Base-by-base conservation (phyloP, 2,888 invertebrate genomes). In the Neelides folsomi region DNA sequence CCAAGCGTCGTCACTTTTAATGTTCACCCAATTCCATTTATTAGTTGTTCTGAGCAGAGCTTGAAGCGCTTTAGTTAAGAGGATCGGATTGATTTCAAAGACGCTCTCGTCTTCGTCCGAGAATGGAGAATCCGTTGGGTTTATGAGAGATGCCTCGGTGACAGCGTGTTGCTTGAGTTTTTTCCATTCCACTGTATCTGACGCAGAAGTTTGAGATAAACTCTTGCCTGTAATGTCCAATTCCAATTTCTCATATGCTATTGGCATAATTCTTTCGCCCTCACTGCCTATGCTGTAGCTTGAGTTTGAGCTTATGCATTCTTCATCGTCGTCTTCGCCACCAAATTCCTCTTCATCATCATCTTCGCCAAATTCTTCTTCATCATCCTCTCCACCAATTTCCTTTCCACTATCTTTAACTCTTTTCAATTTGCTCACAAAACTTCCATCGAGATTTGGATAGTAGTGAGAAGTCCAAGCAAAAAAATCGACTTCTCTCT, bases 391-490 rank as follows among this genome's bases (percentile, higher is more conserved):
- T 2, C 13, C 49, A 2, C 19, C 27, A 8, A 36, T 34, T 10
- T 12, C 9, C 18, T 46, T 35, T 27, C 36, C 44, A 36, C 34
- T 36, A 35, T 47, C 38, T 37, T 27, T n/a, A 16, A 43, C 19
- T 20, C 45, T 56, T 52, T 27, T 54, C 16, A 49, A 38, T 42
- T 52, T 55, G 53, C 36, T 62, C 57, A 59, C 60, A 60, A 19
- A 64, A 41, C 58, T 49, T 19, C 54, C 58, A 40, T 62, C 62
- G 8, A 58, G 55, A 7, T 62, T 53, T 35, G 55, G 58, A 9
- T 37, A 20, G 41, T 64, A 62, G 41, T 56, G 57, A 12, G 46
- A 41, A 1, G 56, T 59, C 36, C 58, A 45, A 1, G 54, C 55
- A n/a, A 54, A 38, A 8, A 49, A 56, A 8, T 62, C 56, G 1